Conservation (phyloP, 2,888 invertebrate species). For the Pristionchus maxplancki region DNA sequence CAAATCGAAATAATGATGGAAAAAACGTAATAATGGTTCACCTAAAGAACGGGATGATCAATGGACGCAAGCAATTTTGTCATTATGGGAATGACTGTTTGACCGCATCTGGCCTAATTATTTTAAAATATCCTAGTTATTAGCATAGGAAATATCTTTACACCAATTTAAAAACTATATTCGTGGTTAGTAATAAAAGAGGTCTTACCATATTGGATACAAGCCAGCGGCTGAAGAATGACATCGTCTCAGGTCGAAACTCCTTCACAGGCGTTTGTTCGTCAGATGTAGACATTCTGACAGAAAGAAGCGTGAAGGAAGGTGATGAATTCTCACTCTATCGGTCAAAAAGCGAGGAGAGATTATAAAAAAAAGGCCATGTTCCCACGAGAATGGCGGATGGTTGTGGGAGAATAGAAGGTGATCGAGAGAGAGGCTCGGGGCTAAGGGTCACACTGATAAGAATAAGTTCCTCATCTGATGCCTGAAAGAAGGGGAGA, state of each 20-base stretch:
- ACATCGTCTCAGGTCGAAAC: neutral
- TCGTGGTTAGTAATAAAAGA: no score
- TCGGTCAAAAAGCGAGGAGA: neutral
- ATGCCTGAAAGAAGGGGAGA: neutral
- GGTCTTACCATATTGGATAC: neutral
- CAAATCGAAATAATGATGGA: no score
- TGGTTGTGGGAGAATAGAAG: neutral
- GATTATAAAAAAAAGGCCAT: neutral
- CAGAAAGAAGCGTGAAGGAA: neutral
- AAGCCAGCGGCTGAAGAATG: neutral
- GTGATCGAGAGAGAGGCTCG: neutral
- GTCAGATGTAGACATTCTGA: neutral
- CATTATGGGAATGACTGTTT: no score
- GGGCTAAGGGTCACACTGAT: neutral
- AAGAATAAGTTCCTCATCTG: neutral
- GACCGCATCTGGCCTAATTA: no score
- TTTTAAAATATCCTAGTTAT: no score
- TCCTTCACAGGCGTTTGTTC: neutral
- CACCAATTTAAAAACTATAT: no score
- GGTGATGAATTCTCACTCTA: neutral
- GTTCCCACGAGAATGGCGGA: neutral
- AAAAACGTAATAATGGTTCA: no score
- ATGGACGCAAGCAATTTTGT: no score
- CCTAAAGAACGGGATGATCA: no score
- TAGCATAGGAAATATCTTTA: no score